Evolutionary conservation across 1,140 invertebrate genomes (phyloP).

Genomic region (Drosophila melanica): DNA sequence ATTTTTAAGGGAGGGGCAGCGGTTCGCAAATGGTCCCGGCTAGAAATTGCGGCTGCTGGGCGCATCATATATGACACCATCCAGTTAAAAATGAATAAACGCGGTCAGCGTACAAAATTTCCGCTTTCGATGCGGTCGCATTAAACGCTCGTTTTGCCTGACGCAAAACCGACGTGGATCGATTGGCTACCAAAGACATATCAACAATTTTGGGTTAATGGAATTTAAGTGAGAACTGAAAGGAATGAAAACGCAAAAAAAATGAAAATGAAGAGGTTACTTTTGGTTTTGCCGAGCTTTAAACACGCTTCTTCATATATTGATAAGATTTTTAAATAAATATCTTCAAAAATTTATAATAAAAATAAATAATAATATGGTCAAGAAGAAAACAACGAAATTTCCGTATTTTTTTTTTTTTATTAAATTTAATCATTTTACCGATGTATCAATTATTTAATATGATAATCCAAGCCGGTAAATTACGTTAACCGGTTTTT

Average conservation of each 20-base stretch:
- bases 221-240: slow-evolving; percentile 61
- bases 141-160: slow-evolving; percentile 70
- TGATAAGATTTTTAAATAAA: no score
- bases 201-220: slow-evolving; percentile 66
- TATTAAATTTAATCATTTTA: no score
- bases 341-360: no score
- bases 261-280: background rate
- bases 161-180: slow-evolving; percentile 54
- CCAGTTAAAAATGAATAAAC: slow-evolving; percentile 77
- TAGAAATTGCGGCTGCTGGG: slow-evolving; percentile 16
- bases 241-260: slow-evolving; percentile 1
- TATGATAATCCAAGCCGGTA: no score
- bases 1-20: background rate
- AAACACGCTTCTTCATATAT: background rate
- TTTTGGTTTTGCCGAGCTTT: background rate
- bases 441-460: no score
- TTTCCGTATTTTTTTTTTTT: no score
- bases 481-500: background rate
- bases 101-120: slow-evolving; percentile 1
- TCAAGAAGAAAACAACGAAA: no score
- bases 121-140: slow-evolving; percentile 36
- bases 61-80: slow-evolving; percentile 45
- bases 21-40: background rate
- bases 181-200: slow-evolving; percentile 46
- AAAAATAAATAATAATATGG: no score